Evolutionary conservation across 1,140 invertebrate genomes (phyloP), one percentile per base, ranked within the genome.

Genomic region (Ruditapes philippinarum): DNA sequence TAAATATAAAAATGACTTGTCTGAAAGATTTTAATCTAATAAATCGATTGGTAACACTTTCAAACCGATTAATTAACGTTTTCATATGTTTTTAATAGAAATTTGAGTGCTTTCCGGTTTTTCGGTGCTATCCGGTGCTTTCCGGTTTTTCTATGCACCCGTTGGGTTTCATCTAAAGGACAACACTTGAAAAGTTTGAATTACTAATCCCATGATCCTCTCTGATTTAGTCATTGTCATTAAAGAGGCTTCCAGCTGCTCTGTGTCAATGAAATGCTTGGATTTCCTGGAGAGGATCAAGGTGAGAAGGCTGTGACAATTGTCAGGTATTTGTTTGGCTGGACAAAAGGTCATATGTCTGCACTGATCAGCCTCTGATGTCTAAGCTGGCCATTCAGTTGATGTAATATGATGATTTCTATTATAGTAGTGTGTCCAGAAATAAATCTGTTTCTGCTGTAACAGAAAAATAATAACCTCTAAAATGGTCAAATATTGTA

Each of bases 181-280:
- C 74, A 78, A 54, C 31, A 78, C 31, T 78, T 78, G 42, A 25
- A 54, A 51, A 51, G 17, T 78, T 78, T 51, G 45, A 78, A 78
- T 54, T 51, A 78, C 74, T 78, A 78, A 78, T 78, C 74, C 74
- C 74, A 78, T 78, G 74, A 78, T 78, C 74, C 74, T 78, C 74
- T 78, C 74, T 78, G 42, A 54, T 73, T 54, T 51, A 74, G 28
- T 84, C 82, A 51, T 84, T 84, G 82, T 84, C 82, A 84, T 84
- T 51, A 74, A 84, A 42, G 62, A 84, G 82, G 49, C 82, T 84
- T 49, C 60, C 60, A 70, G 82, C 82, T 84, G 82, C 65, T 84
- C 82, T 57, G 3, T 73, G 82, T 70, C 45, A 84, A 54, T 51
- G 74, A 78, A 78, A 49, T 78, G 49, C 49, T 78, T 78, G 74